These are phyloP conservation scores for Oxygymnocypris stewartii DNA, from an alignment of 2,113 vertebrate genomes.

Conservation along the genomic window DNA sequence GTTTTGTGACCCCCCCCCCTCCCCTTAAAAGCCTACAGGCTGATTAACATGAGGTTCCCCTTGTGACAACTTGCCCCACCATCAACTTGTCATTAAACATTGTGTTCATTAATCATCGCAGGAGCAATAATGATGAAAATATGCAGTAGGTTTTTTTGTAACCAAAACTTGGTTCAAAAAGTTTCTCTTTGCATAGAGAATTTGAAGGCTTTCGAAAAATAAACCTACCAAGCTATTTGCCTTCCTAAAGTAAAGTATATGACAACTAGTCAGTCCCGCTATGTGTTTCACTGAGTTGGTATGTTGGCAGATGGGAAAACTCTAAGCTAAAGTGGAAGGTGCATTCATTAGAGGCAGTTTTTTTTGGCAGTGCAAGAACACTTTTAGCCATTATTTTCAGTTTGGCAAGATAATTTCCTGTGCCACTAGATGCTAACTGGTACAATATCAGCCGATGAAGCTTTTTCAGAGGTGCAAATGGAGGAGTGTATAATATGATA, in stretches of 20 bases:
- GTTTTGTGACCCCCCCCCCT: not conserved
- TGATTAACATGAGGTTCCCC: not conserved
- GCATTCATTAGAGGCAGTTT: not conserved
- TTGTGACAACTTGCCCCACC: not conserved
- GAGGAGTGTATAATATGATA: conserved; percentile 19
- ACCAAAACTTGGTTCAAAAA: not conserved
- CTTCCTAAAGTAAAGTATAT: not conserved
- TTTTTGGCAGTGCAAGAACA: not conserved
- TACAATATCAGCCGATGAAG: not conserved
- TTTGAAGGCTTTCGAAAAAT: not conserved
- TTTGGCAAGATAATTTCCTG: not conserved
- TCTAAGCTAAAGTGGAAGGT: not conserved
- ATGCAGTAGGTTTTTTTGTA: not conserved
- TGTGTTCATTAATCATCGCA: not conserved
- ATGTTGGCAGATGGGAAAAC: not conserved
- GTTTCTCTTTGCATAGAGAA: not conserved
- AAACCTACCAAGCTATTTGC: not conserved
- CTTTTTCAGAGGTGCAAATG: conserved; percentile 12
- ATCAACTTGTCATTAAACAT: not conserved
- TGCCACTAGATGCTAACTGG: not conserved
- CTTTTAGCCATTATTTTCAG: not conserved
- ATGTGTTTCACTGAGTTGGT: not conserved
- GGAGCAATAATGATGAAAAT: not conserved
- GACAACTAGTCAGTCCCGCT: not conserved
- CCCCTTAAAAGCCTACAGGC: not conserved